phyloP scores from a whole-genome alignment of 1,140 invertebrate species.

The Tetramorium alpestre region DNA sequence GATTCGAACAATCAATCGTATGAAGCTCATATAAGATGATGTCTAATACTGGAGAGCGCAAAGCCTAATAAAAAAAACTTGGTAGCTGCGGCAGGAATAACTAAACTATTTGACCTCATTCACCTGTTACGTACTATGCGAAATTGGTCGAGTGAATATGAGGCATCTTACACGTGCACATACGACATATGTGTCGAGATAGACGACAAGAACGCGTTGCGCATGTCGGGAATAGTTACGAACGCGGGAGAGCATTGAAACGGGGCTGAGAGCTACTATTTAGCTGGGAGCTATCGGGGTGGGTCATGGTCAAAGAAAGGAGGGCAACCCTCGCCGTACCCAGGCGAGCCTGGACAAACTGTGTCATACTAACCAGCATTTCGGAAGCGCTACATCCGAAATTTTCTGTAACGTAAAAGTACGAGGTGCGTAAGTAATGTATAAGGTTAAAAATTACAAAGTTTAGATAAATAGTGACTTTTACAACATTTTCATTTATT shows the following conservation, averaged over 20 bases:
- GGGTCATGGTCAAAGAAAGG: constrained; percentile 83
- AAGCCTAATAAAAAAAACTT: neutral
- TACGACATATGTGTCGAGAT: neutral
- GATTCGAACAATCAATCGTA: neutral
- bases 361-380: neutral
- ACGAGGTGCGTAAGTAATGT: too few species aligned
- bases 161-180: constrained; percentile 14
- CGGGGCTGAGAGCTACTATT: constrained; percentile 45
- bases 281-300: constrained; percentile 68
- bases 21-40: neutral
- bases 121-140: constrained; percentile 82
- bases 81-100: constrained; percentile 7
- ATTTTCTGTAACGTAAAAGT: neutral
- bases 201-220: neutral
- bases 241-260: constrained; percentile 38
- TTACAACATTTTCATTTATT: neutral
- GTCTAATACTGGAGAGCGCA: neutral
- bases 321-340: constrained; percentile 74
- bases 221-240: constrained; percentile 1
- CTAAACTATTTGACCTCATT: constrained; percentile 82
- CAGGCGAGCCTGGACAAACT: constrained; percentile 40
- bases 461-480: neutral
- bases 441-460: too few species aligned
- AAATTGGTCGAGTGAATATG: constrained; percentile 52
- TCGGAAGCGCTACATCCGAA: neutral